Conservation (phyloP, 92 coral and sea anemone genomes). For the Epizoanthus rinbou region DNA sequence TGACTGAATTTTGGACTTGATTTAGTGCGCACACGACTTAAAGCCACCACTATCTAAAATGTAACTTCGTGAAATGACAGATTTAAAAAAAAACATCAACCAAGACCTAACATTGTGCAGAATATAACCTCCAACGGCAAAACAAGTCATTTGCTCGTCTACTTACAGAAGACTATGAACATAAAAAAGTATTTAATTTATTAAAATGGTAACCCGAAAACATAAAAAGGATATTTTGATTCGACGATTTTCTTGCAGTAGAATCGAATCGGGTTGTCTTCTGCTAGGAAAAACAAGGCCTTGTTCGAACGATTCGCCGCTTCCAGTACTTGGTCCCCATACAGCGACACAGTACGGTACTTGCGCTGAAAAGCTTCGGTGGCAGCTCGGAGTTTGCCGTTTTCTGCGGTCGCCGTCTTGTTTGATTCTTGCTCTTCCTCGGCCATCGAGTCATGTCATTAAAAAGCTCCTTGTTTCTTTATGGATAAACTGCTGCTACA, state of each 20-base stretch:
- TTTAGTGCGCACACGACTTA: conserved; percentile 14
- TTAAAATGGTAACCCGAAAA: conserved; percentile 2
- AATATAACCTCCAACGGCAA: conserved; percentile 29
- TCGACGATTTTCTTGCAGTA: conserved; percentile 91
- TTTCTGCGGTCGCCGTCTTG: conserved; percentile 48
- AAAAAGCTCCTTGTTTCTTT: conserved; percentile 18
- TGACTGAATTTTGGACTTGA: conserved; percentile 47
- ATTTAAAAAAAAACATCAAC: background rate
- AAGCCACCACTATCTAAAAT: conserved; percentile 18
- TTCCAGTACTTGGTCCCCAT: conserved; percentile 65
- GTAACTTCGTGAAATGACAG: conserved; percentile 18
- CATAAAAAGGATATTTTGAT: conserved; percentile 93
- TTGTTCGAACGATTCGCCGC: conserved; percentile 68
- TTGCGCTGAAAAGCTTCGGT: conserved; percentile 83
- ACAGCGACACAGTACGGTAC: conserved; percentile 66
- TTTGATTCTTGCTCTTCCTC: conserved; percentile 61
- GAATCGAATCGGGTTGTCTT: conserved; percentile 74
- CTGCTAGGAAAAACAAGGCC: conserved; percentile 82
- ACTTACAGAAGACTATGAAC: conserved; percentile 30
- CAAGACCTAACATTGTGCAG: background rate
- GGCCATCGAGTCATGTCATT: conserved; percentile 76
- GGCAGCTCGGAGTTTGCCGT: conserved; percentile 80
- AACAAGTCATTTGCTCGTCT: conserved; percentile 37
- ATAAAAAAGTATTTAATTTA: conserved; percentile 28
- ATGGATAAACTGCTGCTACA: conserved; percentile 16